phyloP scores from a whole-genome alignment of 1,140 invertebrate species.

The Pogonomyrmex californicus region DNA sequence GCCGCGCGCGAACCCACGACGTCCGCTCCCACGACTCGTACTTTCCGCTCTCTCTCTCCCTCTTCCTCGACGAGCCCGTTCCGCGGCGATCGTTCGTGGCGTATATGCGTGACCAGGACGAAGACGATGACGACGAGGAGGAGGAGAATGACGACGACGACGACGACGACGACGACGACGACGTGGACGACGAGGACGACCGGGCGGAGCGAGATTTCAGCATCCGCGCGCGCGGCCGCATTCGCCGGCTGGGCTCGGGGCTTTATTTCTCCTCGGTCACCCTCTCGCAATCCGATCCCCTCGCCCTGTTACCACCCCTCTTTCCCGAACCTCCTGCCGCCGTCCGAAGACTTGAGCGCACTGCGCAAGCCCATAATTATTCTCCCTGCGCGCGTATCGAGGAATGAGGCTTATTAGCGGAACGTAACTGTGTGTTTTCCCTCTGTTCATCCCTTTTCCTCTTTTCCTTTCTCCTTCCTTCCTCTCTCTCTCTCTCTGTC shows the following conservation, averaged over 20 bases:
- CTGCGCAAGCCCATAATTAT: conserved; percentile 87
- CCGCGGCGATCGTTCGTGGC: neutral
- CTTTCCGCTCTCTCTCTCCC: neutral
- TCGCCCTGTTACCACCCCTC: conserved; percentile 50
- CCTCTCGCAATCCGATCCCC: conserved; percentile 35
- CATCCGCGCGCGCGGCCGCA: conserved; percentile 67
- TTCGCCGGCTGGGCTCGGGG: conserved; percentile 72
- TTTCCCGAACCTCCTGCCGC: conserved; percentile 53
- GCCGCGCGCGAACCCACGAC: neutral
- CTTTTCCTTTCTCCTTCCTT: too few species aligned
- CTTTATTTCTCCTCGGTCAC: conserved; percentile 71
- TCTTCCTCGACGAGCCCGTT: too few species aligned
- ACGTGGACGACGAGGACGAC: neutral
- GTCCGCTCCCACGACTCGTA: too few species aligned
- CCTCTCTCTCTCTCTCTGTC: neutral
- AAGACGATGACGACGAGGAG: neutral
- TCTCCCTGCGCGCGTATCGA: conserved; percentile 81
- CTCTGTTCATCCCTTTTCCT: neutral
- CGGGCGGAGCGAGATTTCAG: conserved; percentile 59
- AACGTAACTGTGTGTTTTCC: conserved; percentile 36
- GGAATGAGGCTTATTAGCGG: conserved; percentile 73
- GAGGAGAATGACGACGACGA: neutral
- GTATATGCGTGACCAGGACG: neutral
- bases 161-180: neutral
- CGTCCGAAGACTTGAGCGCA: conserved; percentile 68